phyloP scores from a whole-genome alignment of 2,797 vertebrate genomes.

The Petrocephalus schoutedeni region DNA sequence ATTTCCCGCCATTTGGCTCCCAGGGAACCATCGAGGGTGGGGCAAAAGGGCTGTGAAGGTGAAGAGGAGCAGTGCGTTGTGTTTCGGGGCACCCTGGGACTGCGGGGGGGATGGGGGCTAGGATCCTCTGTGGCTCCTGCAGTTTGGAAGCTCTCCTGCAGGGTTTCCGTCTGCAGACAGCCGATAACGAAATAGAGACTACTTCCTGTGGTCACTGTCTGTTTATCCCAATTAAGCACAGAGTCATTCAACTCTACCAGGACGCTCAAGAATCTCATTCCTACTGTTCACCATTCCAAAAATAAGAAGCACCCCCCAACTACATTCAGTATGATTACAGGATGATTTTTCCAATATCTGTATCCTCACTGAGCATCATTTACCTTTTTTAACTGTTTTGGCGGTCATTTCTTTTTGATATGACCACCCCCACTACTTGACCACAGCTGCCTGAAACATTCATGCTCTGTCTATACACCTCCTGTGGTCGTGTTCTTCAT shows the following conservation, averaged over 20 bases:
- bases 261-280: not conserved
- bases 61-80: not conserved
- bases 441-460: not conserved
- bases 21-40: not conserved
- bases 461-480: not conserved
- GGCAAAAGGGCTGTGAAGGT: not conserved
- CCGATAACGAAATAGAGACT: constrained; percentile 3
- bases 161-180: not conserved
- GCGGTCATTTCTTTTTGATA: not conserved
- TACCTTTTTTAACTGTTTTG: not conserved
- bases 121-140: not conserved
- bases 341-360: not conserved
- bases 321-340: not conserved
- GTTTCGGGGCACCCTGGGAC: not conserved
- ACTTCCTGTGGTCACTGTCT: not conserved
- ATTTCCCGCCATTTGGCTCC: not conserved
- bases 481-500: not conserved
- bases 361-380: not conserved
- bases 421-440: not conserved
- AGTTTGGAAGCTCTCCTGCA: constrained; percentile 2
- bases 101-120: not conserved
- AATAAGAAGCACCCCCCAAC: not conserved
- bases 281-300: not conserved
- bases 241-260: not conserved
- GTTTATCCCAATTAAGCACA: constrained; percentile 18